These are phyloP conservation scores for Patiria pectinifera DNA, from an alignment of 53 echinoderm and acorn worm species.

Conservation along the genomic window DNA sequence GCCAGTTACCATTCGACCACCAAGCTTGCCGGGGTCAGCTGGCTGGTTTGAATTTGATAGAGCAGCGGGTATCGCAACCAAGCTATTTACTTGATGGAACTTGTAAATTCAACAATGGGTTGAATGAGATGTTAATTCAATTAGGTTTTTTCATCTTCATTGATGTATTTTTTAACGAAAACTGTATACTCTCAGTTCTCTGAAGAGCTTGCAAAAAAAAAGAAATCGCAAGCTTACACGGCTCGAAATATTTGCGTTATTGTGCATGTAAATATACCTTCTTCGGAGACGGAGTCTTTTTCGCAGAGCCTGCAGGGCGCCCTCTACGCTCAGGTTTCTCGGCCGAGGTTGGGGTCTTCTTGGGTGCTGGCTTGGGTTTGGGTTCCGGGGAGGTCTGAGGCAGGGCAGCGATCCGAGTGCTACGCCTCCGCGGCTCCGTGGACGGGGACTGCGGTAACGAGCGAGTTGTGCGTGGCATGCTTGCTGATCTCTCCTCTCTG, in stretches of 20 bases:
- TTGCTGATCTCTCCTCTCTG: neutral
- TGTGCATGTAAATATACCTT: constrained; percentile 16
- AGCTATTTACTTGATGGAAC: no score
- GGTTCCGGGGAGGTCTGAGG: constrained; percentile 58
- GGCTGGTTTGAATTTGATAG: no score
- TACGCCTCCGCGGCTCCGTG: constrained; percentile 59
- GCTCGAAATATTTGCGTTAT: neutral
- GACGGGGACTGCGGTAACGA: constrained; percentile 23
- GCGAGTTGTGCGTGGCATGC: constrained; percentile 70
- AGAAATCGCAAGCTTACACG: no score
- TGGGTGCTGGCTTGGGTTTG: constrained; percentile 26
- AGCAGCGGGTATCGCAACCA: no score
- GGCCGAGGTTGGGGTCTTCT: constrained; percentile 38
- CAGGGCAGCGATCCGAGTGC: constrained; percentile 60
- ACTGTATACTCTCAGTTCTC: no score
- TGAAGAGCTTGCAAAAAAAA: no score
- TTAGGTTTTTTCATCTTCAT: no score
- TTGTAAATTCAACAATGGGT: no score
- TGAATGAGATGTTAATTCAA: no score
- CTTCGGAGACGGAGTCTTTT: constrained; percentile 43
- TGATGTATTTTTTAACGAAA: no score
- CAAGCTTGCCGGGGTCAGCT: no score
- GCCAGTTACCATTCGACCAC: no score
- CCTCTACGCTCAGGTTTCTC: constrained; percentile 51
- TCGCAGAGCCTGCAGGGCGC: constrained; percentile 26